Evolutionary conservation across 2,797 vertebrate genomes (phyloP), one percentile per base, ranked within the genome.

Genomic region (Sandelia bainsii): DNA sequence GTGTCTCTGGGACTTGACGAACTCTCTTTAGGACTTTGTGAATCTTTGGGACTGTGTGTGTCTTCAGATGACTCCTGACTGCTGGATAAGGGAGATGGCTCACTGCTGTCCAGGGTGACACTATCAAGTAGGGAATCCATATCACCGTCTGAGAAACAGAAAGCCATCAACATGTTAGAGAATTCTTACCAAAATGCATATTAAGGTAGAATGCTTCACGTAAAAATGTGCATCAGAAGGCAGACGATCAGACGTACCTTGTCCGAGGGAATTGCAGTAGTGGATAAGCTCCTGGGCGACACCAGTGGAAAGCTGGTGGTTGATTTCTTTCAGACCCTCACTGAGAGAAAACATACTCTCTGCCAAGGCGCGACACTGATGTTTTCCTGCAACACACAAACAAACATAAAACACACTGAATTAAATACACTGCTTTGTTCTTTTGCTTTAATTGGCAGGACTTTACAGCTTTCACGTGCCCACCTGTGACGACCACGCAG

Each of bases 351-450:
- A 96, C 87, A 98, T 97, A 75, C 95, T 96, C 89, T 99, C 98
- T 6, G 96, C 95, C 54, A 99, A 94, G 64, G 96, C 93, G 60
- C 97, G 95, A 57, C 98, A 96, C 85, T 99, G 98, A 79, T 96
- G 96, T 84, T 96, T 98, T 56, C 98, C 98, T 99, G 86, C 39
- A 90, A 80, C 29, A 87, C 16, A 81, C 52, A 73, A 22, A 72
- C 17, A 25, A 25, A 79, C 16, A 32, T 4, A 80, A 32, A n/a
- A 51, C 3, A 45, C 7, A 49, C 5, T 11, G 0, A 22, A 52
- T 51, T 45, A 42, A 57, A 62, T 42, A 32, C 37, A 13, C 19
- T 1, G 29, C 13, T 59, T 49, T 32, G 17, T 22, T 13, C 1
- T 44, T 65, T 69, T 16, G 8, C 14, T 42, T 51, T 25, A 17